These are phyloP conservation scores for Cephus spinipes DNA, from an alignment of 2,888 invertebrate species.

Conservation along the genomic window DNA sequence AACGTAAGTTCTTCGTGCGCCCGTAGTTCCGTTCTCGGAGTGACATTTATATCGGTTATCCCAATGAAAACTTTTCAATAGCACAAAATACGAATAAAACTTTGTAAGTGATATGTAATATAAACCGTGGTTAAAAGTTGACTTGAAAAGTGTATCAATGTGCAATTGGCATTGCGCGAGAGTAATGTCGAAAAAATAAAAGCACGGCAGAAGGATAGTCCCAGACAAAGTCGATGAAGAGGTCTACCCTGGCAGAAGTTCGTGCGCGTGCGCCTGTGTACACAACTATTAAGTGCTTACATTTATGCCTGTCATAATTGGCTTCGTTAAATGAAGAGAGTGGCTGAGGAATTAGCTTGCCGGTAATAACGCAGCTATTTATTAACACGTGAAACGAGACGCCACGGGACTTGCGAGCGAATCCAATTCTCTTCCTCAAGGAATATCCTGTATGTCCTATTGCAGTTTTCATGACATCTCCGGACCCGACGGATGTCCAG, in stretches of 20 bases:
- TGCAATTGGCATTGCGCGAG: not conserved
- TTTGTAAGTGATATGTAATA: not conserved
- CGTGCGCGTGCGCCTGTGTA: conserved; percentile 50
- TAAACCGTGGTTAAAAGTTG: not conserved
- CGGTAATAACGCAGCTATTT: conserved; percentile 64
- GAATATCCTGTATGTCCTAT: not conserved
- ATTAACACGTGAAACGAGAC: conserved; percentile 63
- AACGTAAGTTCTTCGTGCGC: not conserved
- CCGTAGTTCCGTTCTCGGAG: not conserved
- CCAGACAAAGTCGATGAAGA: not conserved
- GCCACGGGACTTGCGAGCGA: conserved; percentile 22
- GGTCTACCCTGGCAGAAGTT: conserved; percentile 27
- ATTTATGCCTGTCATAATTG: conserved; percentile 65
- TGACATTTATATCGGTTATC: not conserved
- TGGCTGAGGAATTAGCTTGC: conserved; percentile 63
- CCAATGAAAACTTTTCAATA: not conserved
- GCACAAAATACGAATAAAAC: not conserved
- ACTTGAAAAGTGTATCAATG: not conserved
- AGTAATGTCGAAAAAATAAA: not conserved
- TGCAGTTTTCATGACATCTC: not conserved
- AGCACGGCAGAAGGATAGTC: not conserved
- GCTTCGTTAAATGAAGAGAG: conserved; percentile 65
- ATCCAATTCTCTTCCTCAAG: not conserved
- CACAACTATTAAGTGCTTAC: conserved; percentile 63
- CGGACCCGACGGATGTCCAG: not conserved